A percentile compares a stretch with the other conserved stretches of the same genome.
These are phyloP conservation scores for Lagenorhynchus albirostris DNA, from an alignment of 2,113 vertebrate species.

Conservation along the genomic window DNA sequence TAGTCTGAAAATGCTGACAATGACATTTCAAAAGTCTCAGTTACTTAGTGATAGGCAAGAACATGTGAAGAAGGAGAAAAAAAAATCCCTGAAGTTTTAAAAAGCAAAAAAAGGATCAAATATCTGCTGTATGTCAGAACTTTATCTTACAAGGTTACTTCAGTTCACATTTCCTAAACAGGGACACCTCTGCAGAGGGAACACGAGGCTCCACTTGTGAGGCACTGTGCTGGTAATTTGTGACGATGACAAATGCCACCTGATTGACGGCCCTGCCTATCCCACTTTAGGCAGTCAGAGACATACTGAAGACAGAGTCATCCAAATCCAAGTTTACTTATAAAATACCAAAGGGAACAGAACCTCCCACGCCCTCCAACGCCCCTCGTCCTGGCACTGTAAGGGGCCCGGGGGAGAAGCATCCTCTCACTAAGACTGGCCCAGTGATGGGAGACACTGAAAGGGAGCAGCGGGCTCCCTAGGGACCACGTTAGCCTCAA, in stretches of 20 bases:
- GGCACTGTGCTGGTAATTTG: neutral
- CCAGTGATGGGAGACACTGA: no score
- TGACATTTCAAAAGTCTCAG: slow-evolving; percentile 64
- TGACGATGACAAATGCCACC: slow-evolving; percentile 18
- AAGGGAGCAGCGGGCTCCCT: no score
- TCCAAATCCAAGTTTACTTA: neutral
- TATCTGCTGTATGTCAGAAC: slow-evolving; percentile 35
- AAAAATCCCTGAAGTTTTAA: slow-evolving; percentile 37
- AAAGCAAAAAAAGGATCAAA: slow-evolving; percentile 45
- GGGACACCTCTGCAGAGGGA: slow-evolving; percentile 17
- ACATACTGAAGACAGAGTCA: neutral
- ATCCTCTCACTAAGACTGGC: neutral
- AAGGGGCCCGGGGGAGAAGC: neutral
- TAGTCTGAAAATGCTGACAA: slow-evolving; percentile 73
- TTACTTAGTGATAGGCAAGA: slow-evolving; percentile 42
- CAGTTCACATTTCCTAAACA: slow-evolving; percentile 42
- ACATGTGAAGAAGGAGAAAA: neutral
- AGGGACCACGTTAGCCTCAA: neutral
- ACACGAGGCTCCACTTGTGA: neutral
- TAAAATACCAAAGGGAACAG: neutral
- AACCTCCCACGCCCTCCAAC: neutral
- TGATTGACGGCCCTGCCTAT: neutral
- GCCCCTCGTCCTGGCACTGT: rapidly evolving
- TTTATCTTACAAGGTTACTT: slow-evolving; percentile 49
- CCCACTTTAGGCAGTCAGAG: neutral